These are phyloP conservation scores for Triops longicaudatus DNA, from an alignment of 1,140 invertebrate genomes.

Conservation along the genomic window DNA sequence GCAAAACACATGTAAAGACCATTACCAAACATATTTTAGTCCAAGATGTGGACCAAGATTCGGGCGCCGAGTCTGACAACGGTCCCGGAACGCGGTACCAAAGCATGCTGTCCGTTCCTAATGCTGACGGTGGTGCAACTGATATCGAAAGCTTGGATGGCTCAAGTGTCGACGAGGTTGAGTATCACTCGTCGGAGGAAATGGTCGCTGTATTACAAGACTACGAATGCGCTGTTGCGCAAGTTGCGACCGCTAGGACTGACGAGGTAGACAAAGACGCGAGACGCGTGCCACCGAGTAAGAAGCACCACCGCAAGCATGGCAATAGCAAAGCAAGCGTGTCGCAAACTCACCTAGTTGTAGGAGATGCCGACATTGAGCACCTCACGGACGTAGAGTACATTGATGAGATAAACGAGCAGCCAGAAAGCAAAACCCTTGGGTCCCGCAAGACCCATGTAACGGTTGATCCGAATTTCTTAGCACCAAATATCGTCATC, in stretches of 20 bases:
- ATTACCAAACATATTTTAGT: slow-evolving; percentile 24
- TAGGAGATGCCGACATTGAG: slow-evolving; percentile 22
- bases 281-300: slow-evolving; percentile 30
- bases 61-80: slow-evolving; percentile 1
- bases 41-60: not conserved
- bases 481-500: not conserved
- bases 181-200: not conserved
- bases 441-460: not conserved
- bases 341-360: slow-evolving; percentile 19
- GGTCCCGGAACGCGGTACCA: not conserved
- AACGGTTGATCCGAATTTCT: not conserved
- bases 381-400: slow-evolving; percentile 24
- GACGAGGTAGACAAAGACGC: slow-evolving; percentile 31
- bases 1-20: slow-evolving; percentile 26
- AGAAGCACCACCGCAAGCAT: slow-evolving; percentile 30
- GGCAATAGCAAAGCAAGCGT: slow-evolving; percentile 29
- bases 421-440: not conserved
- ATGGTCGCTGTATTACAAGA: slow-evolving; percentile 2
- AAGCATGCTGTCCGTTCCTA: slow-evolving; percentile 10
- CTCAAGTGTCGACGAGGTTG: slow-evolving; percentile 4
- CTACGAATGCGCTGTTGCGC: slow-evolving; percentile 28
- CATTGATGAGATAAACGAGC: not conserved
- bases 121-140: slow-evolving; percentile 21
- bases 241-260: slow-evolving; percentile 30
- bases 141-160: slow-evolving; percentile 26